Evolutionary conservation across 2,888 invertebrate genomes (phyloP), one percentile per base, ranked within the genome.

Genomic region (Andrena chrysosceles): DNA sequence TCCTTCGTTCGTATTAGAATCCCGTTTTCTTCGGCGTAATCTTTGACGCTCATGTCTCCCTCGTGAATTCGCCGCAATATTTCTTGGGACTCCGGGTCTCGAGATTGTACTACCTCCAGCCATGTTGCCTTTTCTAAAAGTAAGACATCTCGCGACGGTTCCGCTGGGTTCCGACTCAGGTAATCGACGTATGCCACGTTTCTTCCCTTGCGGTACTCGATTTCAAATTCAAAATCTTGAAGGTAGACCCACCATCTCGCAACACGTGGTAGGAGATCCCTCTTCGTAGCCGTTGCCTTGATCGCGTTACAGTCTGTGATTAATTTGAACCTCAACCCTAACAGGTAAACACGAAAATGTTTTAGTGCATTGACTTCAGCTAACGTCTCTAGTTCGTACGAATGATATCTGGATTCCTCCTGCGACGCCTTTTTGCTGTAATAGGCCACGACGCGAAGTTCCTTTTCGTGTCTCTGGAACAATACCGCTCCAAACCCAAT

Each of bases 351-450:
- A 1, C 33, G 33, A 1, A 35, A 35, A 10, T 35, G 33, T 35
- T 35, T 35, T 35, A 35, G 8, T 33, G 84, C 83, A 20, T 73
- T 75, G 0, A 84, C 71, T 1, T 69, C 42, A 0, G 85, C 83
- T 2, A 85, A 48, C 0, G 85, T 84, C 42, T 85, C 80, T 29
- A 84, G n/a, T 3, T 67, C 59, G 20, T 74, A 74, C 0, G 66
- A 74, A n/a, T 74, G 66, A 13, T 74, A 67, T 0, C 31, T 35
- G 0, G 59, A 29, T 33, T 74, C 59, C 5, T 74, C 59, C 4
- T 20, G 4, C 0, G 59, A 33, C 0, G 79, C 63, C 2, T 29
- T 31, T 5, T 66, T 26, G 13, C 60, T 77, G 16, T 52, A 80
- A 42, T 64, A 73, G 2, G 56, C 42, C 0, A 42, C 29, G 0